Evolutionary conservation across 1,140 invertebrate species (phyloP).

Genomic region (Laupala kohalensis): DNA sequence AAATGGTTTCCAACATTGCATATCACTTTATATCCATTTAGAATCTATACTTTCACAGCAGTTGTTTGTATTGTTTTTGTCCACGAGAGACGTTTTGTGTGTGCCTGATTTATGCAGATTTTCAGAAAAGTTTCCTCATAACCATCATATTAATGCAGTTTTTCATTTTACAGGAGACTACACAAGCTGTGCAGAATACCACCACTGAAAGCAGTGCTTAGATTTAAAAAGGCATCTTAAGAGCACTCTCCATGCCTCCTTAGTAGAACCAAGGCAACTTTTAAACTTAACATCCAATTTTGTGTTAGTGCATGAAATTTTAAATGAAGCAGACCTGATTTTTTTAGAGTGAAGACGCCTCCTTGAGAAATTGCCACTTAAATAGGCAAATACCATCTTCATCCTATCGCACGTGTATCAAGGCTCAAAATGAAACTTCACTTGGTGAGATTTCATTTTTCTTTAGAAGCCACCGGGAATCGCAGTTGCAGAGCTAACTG

Average conservation of each 20-base stretch:
- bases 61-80: too few species aligned
- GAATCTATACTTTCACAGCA: too few species aligned
- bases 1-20: too few species aligned
- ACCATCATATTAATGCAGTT: too few species aligned
- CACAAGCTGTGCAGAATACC: slow-evolving; percentile 23
- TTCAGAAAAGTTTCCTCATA: too few species aligned
- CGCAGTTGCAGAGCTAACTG: background rate
- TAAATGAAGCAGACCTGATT: slow-evolving; percentile 15
- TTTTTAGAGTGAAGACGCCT: slow-evolving; percentile 16
- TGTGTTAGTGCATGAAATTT: slow-evolving; percentile 16
- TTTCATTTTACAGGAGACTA: slow-evolving; percentile 17
- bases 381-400: slow-evolving; percentile 1
- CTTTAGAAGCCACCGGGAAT: background rate
- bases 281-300: slow-evolving; percentile 15
- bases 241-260: slow-evolving; percentile 9
- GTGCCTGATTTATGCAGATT: too few species aligned
- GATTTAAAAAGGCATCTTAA: slow-evolving; percentile 8
- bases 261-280: slow-evolving; percentile 17
- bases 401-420: slow-evolving; percentile 4
- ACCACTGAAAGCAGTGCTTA: slow-evolving; percentile 24
- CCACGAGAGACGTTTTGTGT: too few species aligned
- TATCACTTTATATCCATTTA: too few species aligned
- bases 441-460: background rate
- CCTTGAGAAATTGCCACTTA: slow-evolving; percentile 13
- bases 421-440: slow-evolving; percentile 13